Base-by-base conservation (phyloP, 1,140 invertebrate species). In the Oedothorax gibbosus region DNA sequence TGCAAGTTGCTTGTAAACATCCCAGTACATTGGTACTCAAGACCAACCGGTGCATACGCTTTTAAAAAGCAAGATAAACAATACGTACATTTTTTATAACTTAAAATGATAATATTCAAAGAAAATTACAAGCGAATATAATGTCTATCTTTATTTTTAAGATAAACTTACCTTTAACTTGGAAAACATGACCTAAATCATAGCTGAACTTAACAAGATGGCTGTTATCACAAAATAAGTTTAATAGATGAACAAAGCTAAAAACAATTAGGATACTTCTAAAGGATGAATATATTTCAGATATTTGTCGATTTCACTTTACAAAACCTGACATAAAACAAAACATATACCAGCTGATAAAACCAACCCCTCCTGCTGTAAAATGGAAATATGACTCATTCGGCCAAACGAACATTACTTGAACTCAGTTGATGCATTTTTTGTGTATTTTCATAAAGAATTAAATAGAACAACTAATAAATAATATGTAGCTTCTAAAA, bases 151-250 rank as follows among this genome's bases (percentile, higher is more conserved):
- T 71, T 18, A 71, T 53, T 5, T n/a, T 14, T 71, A 11, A 75
- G 35, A 79, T 10, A 7, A 60, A 81, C 79, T 81, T 81, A 81
- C 79, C 51, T 60, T 54, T 60, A 57, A 71, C 18, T 57, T 51
- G 50, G 79, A 35, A 60, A 56, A 54, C 79, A 81, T 81, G 79
- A 81, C 79, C 79, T 81, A 81, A 81, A 81, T 79, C 77, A 79
- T 68, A 68, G 54, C 51, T 35, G 69, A 10, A 75, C 12, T 75
- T 35, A 75, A n/a, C 18, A 57, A 57, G 54, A 49, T 35, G 7
- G 56, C 35, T 35, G 35, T 35, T 35, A 60, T 57, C 53, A 75
- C 21, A 21, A 71, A 15, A 35, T 1, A 35, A 35, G 35, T 35
- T 35, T 35, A 35, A 35, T 35, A 35, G 35, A 5, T 5, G 35